A percentile compares a stretch with the other conserved stretches of the same genome.
Conservation (phyloP, 2,113 vertebrate genomes). For the Balaeniceps rex region DNA sequence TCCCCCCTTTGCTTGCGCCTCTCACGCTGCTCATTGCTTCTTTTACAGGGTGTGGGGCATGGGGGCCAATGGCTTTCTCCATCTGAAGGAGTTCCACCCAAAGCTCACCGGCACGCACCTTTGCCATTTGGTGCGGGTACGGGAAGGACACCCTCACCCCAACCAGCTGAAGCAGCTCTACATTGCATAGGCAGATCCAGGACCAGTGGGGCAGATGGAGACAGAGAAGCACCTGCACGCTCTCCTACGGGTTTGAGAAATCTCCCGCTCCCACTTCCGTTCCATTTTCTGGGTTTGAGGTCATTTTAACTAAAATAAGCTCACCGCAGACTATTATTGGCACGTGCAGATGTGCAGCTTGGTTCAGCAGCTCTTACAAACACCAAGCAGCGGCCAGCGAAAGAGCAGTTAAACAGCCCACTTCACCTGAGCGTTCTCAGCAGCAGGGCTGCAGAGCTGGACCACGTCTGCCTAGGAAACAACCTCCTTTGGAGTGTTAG, state of each 20-base stretch:
- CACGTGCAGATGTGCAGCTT: background rate
- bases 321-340: rapidly evolving
- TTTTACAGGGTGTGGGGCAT: too few species aligned
- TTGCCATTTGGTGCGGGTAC: background rate
- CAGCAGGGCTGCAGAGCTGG: background rate
- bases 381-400: background rate
- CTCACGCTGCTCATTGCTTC: background rate
- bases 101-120: background rate
- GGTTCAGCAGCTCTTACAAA: background rate
- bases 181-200: background rate
- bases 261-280: background rate
- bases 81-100: background rate
- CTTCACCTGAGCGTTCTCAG: background rate
- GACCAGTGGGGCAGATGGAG: background rate
- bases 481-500: background rate
- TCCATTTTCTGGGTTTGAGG: background rate
- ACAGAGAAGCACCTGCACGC: background rate
- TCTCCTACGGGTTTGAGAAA: rapidly evolving
- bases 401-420: background rate
- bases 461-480: background rate
- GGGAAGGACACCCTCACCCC: background rate
- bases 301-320: background rate
- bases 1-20: background rate
- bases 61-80: background rate
- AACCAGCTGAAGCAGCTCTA: background rate